Conservation (phyloP, 2,888 invertebrate genomes). For the Globia sparganii region DNA sequence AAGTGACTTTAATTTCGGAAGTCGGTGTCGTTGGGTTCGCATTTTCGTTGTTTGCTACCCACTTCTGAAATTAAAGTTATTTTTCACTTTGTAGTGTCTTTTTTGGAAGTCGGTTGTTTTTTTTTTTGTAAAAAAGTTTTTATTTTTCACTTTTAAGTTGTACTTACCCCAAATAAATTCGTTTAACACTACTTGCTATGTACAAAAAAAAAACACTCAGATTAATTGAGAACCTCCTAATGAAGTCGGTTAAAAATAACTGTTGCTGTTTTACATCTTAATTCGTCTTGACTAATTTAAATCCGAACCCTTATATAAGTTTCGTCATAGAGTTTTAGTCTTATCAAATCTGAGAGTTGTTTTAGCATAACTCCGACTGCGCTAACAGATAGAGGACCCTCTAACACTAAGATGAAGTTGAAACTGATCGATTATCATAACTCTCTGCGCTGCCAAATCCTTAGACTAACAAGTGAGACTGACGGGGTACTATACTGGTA, state of each 20-base stretch:
- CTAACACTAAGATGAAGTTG: slow-evolving; percentile 44
- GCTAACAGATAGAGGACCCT: slow-evolving; percentile 44
- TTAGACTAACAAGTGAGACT: slow-evolving; percentile 46
- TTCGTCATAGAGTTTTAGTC: slow-evolving; percentile 29
- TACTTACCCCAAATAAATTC: too few species aligned
- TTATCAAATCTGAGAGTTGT: slow-evolving; percentile 43
- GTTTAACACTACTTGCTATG: too few species aligned
- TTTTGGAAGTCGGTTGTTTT: too few species aligned
- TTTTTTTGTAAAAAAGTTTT: too few species aligned
- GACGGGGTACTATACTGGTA: slow-evolving; percentile 16
- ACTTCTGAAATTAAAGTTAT: too few species aligned
- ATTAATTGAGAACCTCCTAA: too few species aligned
- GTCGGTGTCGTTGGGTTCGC: too few species aligned
- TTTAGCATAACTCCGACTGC: slow-evolving; percentile 37
- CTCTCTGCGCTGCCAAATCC: slow-evolving; percentile 44
- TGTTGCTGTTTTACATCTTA: background rate
- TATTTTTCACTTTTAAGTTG: too few species aligned
- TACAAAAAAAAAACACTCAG: too few species aligned
- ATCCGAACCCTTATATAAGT: background rate
- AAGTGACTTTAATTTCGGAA: too few species aligned
- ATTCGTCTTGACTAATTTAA: background rate
- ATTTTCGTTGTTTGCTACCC: too few species aligned
- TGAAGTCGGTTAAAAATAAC: background rate
- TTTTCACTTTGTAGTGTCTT: too few species aligned
- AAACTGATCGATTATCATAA: slow-evolving; percentile 58